Percentiles rank a stretch among this genome's conserved stretches.
Conservation (phyloP, 2,888 invertebrate species). For the Andricus quercusramuli region DNA sequence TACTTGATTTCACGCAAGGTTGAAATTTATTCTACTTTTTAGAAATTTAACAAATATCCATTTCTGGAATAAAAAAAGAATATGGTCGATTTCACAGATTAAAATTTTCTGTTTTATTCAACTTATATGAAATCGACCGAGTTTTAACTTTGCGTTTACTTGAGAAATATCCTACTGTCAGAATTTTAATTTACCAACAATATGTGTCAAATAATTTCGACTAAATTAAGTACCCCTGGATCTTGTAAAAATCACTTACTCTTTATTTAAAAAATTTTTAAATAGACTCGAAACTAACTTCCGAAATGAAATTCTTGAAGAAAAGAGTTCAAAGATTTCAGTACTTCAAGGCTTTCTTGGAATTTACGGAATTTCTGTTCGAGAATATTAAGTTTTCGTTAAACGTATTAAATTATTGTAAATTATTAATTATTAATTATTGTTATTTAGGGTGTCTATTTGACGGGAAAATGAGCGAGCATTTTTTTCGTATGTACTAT, state of each 20-base stretch:
- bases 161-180: neutral
- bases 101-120: too few species aligned
- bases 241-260: neutral
- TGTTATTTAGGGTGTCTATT: too few species aligned
- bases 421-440: neutral
- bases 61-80: too few species aligned
- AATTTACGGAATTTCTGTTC: constrained; percentile 5
- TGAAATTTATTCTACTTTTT: too few species aligned
- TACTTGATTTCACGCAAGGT: neutral
- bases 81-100: too few species aligned
- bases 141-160: neutral
- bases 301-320: neutral
- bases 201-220: neutral
- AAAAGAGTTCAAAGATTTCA: constrained; percentile 8
- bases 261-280: neutral
- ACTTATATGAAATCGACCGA: too few species aligned
- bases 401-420: neutral
- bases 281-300: constrained; percentile 3
- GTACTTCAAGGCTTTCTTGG: neutral
- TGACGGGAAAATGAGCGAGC: too few species aligned
- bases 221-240: neutral
- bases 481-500: too few species aligned
- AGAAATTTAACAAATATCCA: too few species aligned
- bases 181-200: neutral
- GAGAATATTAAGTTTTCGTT: constrained; percentile 13